phyloP scores from a whole-genome alignment of 2,113 vertebrate genomes.

The Hippocampus comes region DNA sequence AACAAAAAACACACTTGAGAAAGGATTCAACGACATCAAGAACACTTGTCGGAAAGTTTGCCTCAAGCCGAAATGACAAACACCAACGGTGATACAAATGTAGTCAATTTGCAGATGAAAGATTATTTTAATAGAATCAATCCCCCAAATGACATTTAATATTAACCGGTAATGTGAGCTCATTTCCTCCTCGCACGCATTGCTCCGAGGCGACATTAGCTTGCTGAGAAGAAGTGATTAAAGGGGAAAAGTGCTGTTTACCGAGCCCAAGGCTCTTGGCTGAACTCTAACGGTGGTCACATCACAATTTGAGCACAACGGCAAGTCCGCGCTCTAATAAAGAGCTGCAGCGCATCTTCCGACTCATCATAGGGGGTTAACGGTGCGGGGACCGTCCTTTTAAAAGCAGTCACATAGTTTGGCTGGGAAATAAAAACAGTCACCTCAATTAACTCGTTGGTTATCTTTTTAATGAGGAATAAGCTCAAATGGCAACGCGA shows the following conservation, averaged over 20 bases:
- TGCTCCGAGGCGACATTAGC: background rate
- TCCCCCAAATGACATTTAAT: background rate
- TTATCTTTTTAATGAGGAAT: constrained; percentile 57
- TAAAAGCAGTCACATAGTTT: constrained; percentile 27
- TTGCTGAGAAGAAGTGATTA: background rate
- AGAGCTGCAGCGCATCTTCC: constrained; percentile 43
- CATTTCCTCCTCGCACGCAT: background rate
- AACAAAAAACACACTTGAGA: background rate
- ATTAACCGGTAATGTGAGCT: background rate
- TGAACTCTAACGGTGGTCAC: constrained; percentile 36
- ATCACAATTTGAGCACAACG: constrained; percentile 42
- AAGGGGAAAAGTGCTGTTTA: constrained; percentile 3
- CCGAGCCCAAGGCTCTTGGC: background rate
- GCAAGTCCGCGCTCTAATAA: constrained; percentile 53
- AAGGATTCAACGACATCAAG: background rate
- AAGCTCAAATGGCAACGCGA: constrained; percentile 45
- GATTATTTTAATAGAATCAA: background rate
- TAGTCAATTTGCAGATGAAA: background rate
- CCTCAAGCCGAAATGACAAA: background rate
- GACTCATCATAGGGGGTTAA: constrained; percentile 58
- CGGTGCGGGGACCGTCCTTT: constrained; percentile 44
- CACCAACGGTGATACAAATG: background rate
- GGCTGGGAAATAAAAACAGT: constrained; percentile 36
- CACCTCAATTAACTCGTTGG: constrained; percentile 46
- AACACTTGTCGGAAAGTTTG: background rate